Conservation (phyloP, 2,113 vertebrate genomes). For the Oncorhynchus tshawytscha region DNA sequence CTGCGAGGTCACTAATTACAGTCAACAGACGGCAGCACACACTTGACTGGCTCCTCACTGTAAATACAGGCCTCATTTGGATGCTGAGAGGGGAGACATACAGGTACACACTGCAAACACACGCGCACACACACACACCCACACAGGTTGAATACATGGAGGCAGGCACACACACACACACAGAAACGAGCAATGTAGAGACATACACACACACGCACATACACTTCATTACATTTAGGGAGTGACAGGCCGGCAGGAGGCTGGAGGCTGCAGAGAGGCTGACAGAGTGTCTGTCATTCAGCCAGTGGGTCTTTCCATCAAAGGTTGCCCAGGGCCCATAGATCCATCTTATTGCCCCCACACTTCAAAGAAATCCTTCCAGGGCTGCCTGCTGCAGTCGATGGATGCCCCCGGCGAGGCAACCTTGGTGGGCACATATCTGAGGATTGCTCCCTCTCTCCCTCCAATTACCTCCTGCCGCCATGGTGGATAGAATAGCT, state of each 20-base stretch:
- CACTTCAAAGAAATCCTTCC: not conserved
- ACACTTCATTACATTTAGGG: not conserved
- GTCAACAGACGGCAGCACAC: conserved; percentile 39
- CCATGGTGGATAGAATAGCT: no score
- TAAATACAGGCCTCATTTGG: conserved; percentile 45
- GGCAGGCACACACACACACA: no score
- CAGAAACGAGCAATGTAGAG: no score
- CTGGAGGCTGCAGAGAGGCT: not conserved
- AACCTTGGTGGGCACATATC: not conserved
- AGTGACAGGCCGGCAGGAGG: not conserved
- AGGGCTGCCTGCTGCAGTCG: not conserved
- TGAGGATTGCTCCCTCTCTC: no score
- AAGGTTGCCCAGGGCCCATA: not conserved
- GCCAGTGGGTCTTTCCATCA: not conserved
- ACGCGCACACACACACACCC: no score
- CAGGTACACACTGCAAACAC: conserved; percentile 1
- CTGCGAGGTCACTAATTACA: conserved; percentile 62
- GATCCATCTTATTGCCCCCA: not conserved
- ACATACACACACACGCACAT: not conserved
- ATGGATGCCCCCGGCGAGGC: not conserved
- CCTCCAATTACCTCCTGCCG: no score
- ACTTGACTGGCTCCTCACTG: conserved; percentile 42
- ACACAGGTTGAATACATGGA: no score
- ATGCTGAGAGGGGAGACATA: conserved; percentile 20
- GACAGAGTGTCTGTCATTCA: not conserved